phyloP scores from a whole-genome alignment of 1,140 invertebrate genomes.

The Nasonia longicornis region DNA sequence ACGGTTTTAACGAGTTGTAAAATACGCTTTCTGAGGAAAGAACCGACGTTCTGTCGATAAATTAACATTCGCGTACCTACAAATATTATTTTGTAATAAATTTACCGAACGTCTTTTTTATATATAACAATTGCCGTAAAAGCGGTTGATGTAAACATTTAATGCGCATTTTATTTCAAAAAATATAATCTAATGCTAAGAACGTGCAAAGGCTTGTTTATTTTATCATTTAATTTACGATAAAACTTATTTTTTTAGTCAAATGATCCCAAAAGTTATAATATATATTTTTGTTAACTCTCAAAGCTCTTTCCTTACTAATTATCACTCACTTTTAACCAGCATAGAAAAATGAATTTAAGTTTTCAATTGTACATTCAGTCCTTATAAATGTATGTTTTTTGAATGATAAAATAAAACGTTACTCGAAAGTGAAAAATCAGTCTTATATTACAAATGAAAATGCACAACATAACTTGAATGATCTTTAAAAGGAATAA shows the following conservation, averaged over 20 bases:
- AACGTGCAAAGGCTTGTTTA: slow-evolving; percentile 32
- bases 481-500: not conserved
- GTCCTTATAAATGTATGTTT: not conserved
- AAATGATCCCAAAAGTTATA: not conserved
- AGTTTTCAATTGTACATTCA: too few species aligned
- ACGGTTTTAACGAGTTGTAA: slow-evolving; percentile 36
- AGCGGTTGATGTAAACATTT: slow-evolving; percentile 36
- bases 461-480: not conserved
- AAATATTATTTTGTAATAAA: slow-evolving; percentile 46
- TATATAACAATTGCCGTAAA: slow-evolving; percentile 26
- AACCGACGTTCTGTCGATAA: slow-evolving; percentile 14
- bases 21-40: slow-evolving; percentile 28
- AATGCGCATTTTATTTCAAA: slow-evolving; percentile 40
- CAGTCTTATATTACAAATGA: not conserved
- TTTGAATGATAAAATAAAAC: slow-evolving; percentile 18
- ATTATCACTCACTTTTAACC: not conserved
- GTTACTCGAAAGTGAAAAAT: not conserved
- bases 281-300: slow-evolving; percentile 7
- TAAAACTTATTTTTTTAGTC: slow-evolving; percentile 4
- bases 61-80: slow-evolving; percentile 20
- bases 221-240: slow-evolving; percentile 22
- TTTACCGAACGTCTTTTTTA: slow-evolving; percentile 29
- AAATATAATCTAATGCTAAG: slow-evolving; percentile 26
- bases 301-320: not conserved
- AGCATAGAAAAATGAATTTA: too few species aligned